These are phyloP conservation scores for Scelioninae gen. 2 DNA, from an alignment of 2,888 invertebrate genomes.

Conservation along the genomic window DNA sequence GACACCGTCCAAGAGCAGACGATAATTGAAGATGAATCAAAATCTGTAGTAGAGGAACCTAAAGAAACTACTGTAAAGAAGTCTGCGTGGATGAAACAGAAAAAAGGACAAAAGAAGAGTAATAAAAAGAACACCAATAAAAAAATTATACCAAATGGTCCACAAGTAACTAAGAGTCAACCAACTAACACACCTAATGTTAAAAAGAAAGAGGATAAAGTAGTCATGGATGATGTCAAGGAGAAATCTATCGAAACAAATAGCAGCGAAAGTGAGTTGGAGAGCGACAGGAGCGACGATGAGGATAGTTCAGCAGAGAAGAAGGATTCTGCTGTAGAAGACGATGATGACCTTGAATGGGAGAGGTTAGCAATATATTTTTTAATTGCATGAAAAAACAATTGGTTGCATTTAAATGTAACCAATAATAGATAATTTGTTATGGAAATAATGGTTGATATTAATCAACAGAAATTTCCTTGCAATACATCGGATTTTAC, in stretches of 20 bases:
- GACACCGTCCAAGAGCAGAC: slow-evolving; percentile 82
- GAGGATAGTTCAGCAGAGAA: slow-evolving; percentile 77
- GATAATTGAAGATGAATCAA: slow-evolving; percentile 71
- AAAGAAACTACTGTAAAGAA: slow-evolving; percentile 80
- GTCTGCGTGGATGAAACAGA: slow-evolving; percentile 89
- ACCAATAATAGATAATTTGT: too few species aligned
- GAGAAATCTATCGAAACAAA: slow-evolving; percentile 66
- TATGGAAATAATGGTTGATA: too few species aligned
- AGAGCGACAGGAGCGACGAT: slow-evolving; percentile 77
- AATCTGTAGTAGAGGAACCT: slow-evolving; percentile 65
- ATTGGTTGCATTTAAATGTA: too few species aligned
- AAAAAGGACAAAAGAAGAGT: slow-evolving; percentile 80
- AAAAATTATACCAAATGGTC: slow-evolving; percentile 57
- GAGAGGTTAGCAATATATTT: slow-evolving; percentile 78
- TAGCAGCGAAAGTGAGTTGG: slow-evolving; percentile 75
- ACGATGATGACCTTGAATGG: slow-evolving; percentile 92
- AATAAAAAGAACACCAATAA: slow-evolving; percentile 77
- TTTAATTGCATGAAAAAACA: background rate
- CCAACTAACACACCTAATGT: slow-evolving; percentile 64
- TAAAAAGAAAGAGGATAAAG: slow-evolving; percentile 69
- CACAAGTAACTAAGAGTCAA: slow-evolving; percentile 47
- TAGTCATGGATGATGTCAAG: slow-evolving; percentile 66
- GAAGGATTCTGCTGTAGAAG: slow-evolving; percentile 78
- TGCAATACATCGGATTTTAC: too few species aligned
- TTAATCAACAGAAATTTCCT: too few species aligned